Percentiles rank a stretch among this genome's conserved stretches.
Evolutionary conservation across 92 coral and sea anemone genomes (phyloP).

Genomic region (Porites divaricata): DNA sequence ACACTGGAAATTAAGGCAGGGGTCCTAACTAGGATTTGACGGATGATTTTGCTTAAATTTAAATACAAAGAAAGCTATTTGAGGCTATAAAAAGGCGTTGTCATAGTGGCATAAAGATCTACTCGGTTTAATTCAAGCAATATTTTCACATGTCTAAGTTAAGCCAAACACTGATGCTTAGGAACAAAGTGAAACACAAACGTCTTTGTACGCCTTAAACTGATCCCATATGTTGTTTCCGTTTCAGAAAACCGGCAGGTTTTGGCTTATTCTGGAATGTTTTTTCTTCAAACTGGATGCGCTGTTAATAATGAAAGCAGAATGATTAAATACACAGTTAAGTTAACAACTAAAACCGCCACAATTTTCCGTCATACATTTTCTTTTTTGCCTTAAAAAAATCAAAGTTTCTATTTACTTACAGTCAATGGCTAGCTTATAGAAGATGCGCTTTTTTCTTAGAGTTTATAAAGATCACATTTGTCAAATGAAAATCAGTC

Average conservation of each 20-base stretch:
- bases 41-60: not conserved
- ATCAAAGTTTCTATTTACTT: no score
- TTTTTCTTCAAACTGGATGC: not conserved
- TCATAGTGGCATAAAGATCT: no score
- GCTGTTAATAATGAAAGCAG: not conserved
- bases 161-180: not conserved
- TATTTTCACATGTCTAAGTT: no score
- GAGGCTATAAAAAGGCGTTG: conserved; percentile 15
- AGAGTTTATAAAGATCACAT: no score
- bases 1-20: not conserved
- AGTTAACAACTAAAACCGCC: not conserved
- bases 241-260: conserved; percentile 14
- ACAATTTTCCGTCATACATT: not conserved
- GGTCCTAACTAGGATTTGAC: conserved; percentile 7
- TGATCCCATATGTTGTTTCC: no score
- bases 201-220: no score
- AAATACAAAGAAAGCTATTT: conserved; percentile 30
- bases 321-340: not conserved
- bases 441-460: no score
- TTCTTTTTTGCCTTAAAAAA: not conserved
- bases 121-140: no score
- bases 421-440: not conserved
- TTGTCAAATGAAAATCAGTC: no score
- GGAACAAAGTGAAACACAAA: no score
- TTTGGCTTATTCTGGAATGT: not conserved